A percentile compares a stretch with the other conserved stretches of the same genome.
These are phyloP conservation scores for Ploceus nigricollis DNA, from an alignment of 2,113 vertebrate genomes.

Conservation along the genomic window DNA sequence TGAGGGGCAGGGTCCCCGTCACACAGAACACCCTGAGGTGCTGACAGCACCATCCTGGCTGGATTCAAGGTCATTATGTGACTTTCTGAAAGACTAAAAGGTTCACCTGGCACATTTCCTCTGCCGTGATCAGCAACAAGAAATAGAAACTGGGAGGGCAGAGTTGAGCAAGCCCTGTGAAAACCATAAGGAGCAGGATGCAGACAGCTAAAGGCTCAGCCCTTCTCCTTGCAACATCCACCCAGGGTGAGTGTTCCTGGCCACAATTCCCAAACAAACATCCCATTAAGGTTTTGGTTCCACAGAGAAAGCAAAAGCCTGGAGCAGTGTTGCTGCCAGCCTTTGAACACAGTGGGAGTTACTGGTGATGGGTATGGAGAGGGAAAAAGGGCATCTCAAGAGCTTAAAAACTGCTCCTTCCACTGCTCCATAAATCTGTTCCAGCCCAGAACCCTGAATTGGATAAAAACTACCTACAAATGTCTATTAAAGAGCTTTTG, in stretches of 20 bases:
- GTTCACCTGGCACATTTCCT: background rate
- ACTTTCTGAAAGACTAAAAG: background rate
- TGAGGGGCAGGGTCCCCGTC: background rate
- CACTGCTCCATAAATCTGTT: too few relatives aligned
- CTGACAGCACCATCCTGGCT: background rate
- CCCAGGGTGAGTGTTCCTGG: background rate
- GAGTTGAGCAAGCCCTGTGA: background rate
- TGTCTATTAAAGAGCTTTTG: background rate
- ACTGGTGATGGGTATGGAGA: background rate
- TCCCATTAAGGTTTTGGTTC: background rate
- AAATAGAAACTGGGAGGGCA: background rate
- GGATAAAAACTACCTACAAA: background rate
- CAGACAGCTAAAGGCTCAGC: background rate
- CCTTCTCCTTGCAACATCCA: background rate
- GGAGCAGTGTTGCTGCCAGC: background rate
- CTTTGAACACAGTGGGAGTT: background rate
- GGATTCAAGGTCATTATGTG: background rate
- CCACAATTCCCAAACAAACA: background rate
- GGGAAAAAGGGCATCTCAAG: background rate
- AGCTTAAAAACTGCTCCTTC: background rate
- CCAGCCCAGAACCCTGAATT: background rate
- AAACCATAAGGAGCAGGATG: background rate
- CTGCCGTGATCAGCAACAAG: background rate
- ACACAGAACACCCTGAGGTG: background rate
- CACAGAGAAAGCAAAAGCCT: background rate